A percentile compares a stretch with the other conserved stretches of the same genome.
phyloP scores from a whole-genome alignment of 2,113 vertebrate genomes.

The Centrocercus urophasianus region DNA sequence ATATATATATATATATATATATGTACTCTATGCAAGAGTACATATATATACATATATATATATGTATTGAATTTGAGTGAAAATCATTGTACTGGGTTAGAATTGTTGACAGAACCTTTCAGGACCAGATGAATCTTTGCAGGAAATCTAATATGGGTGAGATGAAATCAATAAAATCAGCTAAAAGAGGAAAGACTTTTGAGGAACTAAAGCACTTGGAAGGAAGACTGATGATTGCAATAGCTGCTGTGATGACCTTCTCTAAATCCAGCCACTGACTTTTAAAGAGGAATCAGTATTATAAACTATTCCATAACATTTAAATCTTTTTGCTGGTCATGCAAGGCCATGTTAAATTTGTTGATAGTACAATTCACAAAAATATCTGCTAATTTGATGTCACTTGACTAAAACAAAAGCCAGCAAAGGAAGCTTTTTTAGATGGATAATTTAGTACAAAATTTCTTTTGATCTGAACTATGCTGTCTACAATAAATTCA shows the following conservation, averaged over 20 bases:
- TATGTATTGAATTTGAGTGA: too few species aligned
- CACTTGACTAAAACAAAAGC: neutral
- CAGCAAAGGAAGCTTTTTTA: neutral
- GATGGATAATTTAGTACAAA: neutral
- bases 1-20: too few species aligned
- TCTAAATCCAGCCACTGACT: neutral
- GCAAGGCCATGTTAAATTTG: neutral
- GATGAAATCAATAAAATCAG: conserved; percentile 8
- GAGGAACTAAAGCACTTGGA: neutral
- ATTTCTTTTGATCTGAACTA: neutral
- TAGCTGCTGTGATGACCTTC: neutral
- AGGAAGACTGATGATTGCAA: neutral
- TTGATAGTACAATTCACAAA: neutral
- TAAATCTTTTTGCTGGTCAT: neutral
- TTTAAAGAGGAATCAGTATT: neutral
- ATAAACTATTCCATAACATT: neutral
- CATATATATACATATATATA: too few species aligned
- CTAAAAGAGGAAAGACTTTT: neutral
- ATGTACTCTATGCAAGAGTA: too few species aligned
- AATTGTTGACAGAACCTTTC: neutral
- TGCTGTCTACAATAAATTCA: neutral
- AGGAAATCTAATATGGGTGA: neutral
- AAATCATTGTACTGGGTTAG: neutral
- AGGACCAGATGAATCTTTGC: neutral
- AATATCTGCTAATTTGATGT: neutral